Evolutionary conservation across 1,140 invertebrate genomes (phyloP).

Genomic region (Rhizoglyphus robini): DNA sequence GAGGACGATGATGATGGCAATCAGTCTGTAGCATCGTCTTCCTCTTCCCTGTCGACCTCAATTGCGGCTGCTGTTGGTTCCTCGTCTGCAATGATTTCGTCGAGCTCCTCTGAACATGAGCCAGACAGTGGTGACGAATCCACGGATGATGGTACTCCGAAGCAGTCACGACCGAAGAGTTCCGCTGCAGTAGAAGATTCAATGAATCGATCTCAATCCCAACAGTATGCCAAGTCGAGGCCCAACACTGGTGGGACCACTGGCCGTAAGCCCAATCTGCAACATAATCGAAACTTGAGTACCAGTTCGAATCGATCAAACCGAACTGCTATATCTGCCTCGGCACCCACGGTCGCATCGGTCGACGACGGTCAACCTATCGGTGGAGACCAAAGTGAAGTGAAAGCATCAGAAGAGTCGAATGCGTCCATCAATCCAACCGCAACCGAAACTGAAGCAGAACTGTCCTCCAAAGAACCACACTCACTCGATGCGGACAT

Average conservation of each 20-base stretch:
- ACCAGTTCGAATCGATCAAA: not conserved
- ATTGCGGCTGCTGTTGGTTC: not conserved
- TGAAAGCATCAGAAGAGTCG: not conserved
- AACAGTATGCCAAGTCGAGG: not conserved
- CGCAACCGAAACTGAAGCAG: too few relatives aligned
- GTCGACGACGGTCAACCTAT: not conserved
- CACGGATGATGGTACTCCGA: not conserved
- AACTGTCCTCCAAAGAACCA: too few relatives aligned
- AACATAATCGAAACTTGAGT: not conserved
- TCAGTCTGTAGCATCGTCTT: not conserved
- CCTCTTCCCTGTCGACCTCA: not conserved
- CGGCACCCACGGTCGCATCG: conserved; percentile 8
- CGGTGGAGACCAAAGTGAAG: too few relatives aligned
- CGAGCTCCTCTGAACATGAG: not conserved
- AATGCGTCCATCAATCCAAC: not conserved
- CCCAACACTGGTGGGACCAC: not conserved
- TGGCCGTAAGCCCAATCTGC: not conserved
- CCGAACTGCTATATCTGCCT: not conserved
- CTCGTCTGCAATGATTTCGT: not conserved
- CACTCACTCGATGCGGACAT: too few relatives aligned
- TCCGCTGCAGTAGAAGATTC: not conserved
- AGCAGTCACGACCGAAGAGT: not conserved
- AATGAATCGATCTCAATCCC: not conserved
- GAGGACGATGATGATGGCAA: not conserved
- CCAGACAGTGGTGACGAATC: not conserved